A percentile compares a stretch with the other conserved stretches of the same genome.
These are phyloP conservation scores for Sisyra terminalis DNA, from an alignment of 2,888 invertebrate genomes.

Conservation along the genomic window DNA sequence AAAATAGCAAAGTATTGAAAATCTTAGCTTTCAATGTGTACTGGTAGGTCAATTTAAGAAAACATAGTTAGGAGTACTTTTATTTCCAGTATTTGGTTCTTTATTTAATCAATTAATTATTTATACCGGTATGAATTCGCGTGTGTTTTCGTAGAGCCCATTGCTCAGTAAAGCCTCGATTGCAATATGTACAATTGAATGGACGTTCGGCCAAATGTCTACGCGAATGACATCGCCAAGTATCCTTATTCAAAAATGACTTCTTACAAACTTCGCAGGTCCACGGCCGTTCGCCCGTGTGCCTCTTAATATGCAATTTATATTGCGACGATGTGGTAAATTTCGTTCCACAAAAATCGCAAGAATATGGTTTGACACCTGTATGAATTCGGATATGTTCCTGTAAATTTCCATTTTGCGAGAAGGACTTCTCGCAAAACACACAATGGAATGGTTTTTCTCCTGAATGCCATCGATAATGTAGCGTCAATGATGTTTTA, in stretches of 20 bases:
- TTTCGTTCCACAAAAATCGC: conserved; percentile 43
- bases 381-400: conserved; percentile 60
- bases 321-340: conserved; percentile 63
- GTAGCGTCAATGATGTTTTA: conserved; percentile 59
- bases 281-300: conserved; percentile 40
- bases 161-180: conserved; percentile 44
- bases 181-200: conserved; percentile 39
- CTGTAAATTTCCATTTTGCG: conserved; percentile 45
- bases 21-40: too few species aligned
- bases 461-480: conserved; percentile 53
- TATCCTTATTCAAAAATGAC: conserved; percentile 39
- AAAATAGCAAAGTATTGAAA: too few species aligned
- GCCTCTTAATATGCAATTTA: conserved; percentile 45
- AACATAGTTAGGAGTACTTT: not conserved
- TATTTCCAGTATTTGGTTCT: too few species aligned
- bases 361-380: conserved; percentile 61
- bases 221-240: conserved; percentile 46
- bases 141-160: conserved; percentile 48
- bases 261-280: conserved; percentile 40
- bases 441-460: conserved; percentile 50
- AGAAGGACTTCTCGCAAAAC: conserved; percentile 54
- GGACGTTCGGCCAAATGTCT: conserved; percentile 48
- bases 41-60: too few species aligned
- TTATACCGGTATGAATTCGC: conserved; percentile 36
- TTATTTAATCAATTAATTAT: not conserved